Base-by-base conservation (phyloP, 1,140 invertebrate species). In the Caenorhabditis inopinata region DNA sequence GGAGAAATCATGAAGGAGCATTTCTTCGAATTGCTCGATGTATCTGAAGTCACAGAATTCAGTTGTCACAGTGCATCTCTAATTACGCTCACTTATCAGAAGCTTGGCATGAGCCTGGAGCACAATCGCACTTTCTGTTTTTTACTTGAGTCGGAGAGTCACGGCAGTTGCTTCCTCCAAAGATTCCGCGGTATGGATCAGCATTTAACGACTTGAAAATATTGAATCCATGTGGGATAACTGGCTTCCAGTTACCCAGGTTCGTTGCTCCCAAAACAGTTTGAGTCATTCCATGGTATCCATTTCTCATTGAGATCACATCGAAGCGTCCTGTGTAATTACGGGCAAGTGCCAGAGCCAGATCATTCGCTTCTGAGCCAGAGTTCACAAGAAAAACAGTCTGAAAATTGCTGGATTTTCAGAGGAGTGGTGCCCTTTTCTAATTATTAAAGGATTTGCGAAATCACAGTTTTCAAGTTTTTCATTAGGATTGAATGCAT, bases 281-380 rank as follows among this genome's bases (percentile, higher is more conserved):
- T 12, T 93, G 93, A 58, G 93, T 95, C 89, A 93, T 93, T 12
- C 96, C 96, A 88, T 98, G 95, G 88, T 96, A 98, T 47, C 91
- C 91, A 89, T 95, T 95, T 85, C 93, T 88, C 11, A 98, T 90
- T 0, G 94, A 94, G 21, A 98, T 89, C 5, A 96, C 91, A 84
- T 97, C 94, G 85, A 92, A 93, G 80, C 93, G 92, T 4, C 93
- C 92, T 0, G 96, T 97, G 86, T 95, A 92, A 0, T 94, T 86
- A 83, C 95, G 91, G 0, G 96, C 93, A 89, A 99, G 91, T 14
- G 95, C 86, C 79, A 96, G 91, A 0, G 96, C 96, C 46, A 98
- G 89, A 88, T 98, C 96, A 89, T 97, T 98, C 0, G 96, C 96
- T 90, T 98, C 96, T 7, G 95, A 96, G 0, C 96, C 96, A 88